Evolutionary conservation across 2,113 vertebrate genomes (phyloP), one percentile per base, ranked within the genome.

Genomic region (Chascanopsetta lugubris): DNA sequence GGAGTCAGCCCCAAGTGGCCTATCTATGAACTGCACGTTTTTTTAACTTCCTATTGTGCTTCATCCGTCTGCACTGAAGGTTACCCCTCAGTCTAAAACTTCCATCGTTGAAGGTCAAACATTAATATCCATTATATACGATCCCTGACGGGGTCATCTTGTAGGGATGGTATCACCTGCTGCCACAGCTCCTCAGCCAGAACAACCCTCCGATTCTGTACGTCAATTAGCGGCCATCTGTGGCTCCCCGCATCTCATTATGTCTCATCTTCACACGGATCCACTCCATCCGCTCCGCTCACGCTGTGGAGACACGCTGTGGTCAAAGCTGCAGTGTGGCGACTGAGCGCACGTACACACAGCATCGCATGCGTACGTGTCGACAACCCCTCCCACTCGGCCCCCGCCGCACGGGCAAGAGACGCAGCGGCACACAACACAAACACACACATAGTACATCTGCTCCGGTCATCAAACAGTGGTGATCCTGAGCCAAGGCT

Each of bases 161-260:
- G 48, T 48, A 49, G 60, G n/a, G 70, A 79, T 83, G 69, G 60
- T 32, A 83, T 81, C 71, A 38, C 49, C 63, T 22, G 17, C 64
- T 65, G 61, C 56, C 26, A 43, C 55, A 38, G 55, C 58, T 59
- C 56, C 77, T 70, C 81, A 85, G 54, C 61, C 73, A 73, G 55
- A 70, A 72, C 59, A 77, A 55, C 47, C 40, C 43, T 89, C 62
- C 57, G 82, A 83, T 87, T 73, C 85, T 64, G 60, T 68, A 71
- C 26, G 50, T 34, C 75, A 81, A 89, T 90, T 83, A 86, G 69
- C 30, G 66, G 56, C 64, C 78, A 65, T 88, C 72, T 75, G 78
- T 65, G 73, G 50, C 75, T 47, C 61, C 67, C 69, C 30, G 26
- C 82, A 58, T 76, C 75, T 87, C 82, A 85, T 87, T 88, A 85